phyloP scores from a whole-genome alignment of 2,888 invertebrate genomes.

The Arge pagana region DNA sequence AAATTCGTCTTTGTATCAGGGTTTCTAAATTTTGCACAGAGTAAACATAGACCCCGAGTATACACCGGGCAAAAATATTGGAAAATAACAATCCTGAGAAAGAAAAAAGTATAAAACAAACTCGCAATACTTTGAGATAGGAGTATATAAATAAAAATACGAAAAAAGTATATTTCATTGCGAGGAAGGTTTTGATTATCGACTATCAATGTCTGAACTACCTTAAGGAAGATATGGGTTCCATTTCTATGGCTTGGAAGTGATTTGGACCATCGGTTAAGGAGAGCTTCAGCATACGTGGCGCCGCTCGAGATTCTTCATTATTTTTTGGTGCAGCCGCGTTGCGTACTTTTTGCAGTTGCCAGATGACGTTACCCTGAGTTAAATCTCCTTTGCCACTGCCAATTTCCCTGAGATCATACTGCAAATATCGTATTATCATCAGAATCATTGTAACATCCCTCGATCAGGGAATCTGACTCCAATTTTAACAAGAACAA shows the following conservation, averaged over 20 bases:
- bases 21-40: too few relatives aligned
- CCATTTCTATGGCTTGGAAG: conserved; percentile 79
- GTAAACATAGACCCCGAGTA: too few relatives aligned
- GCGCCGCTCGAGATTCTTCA: conserved; percentile 81
- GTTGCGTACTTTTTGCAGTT: conserved; percentile 87
- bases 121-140: too few relatives aligned
- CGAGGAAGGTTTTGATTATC: too few relatives aligned
- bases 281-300: conserved; percentile 81
- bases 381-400: conserved; percentile 58
- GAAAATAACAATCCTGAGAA: too few relatives aligned
- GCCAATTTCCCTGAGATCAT: conserved; percentile 83
- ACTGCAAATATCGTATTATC: conserved; percentile 64
- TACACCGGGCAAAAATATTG: too few relatives aligned
- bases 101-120: too few relatives aligned
- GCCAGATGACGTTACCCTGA: conserved; percentile 68
- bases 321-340: conserved; percentile 89
- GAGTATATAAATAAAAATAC: too few relatives aligned
- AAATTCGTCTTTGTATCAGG: conserved; percentile 26
- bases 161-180: too few relatives aligned
- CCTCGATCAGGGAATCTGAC: too few relatives aligned
- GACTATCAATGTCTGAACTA: conserved; percentile 28
- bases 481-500: too few relatives aligned
- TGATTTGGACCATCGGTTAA: conserved; percentile 83
- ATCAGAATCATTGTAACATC: too few relatives aligned
- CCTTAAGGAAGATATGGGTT: conserved; percentile 69